Percentiles rank a stretch among this genome's conserved stretches.
Conservation (phyloP, 2,888 invertebrate genomes). For the Meliscaeva auricollis region DNA sequence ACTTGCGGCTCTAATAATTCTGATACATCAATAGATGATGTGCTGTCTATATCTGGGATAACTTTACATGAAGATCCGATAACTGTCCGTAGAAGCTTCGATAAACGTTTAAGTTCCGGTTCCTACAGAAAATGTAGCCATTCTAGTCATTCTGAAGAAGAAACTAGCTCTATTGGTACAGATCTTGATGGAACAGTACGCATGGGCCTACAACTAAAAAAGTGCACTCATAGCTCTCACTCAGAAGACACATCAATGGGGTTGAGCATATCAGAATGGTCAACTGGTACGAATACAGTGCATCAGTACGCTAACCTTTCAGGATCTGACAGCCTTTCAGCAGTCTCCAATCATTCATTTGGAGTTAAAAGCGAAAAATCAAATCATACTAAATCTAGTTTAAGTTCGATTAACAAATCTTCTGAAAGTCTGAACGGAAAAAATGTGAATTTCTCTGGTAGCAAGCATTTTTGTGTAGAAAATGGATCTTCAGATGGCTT, state of each 20-base stretch:
- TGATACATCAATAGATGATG: slow-evolving; percentile 87
- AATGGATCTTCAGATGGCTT: slow-evolving; percentile 83
- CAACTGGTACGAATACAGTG: slow-evolving; percentile 93
- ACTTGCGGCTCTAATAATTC: slow-evolving; percentile 87
- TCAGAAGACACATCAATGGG: slow-evolving; percentile 95
- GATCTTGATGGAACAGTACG: slow-evolving; percentile 93
- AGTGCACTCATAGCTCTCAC: slow-evolving; percentile 93
- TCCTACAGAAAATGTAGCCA: slow-evolving; percentile 88
- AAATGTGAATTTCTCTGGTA: slow-evolving; percentile 82
- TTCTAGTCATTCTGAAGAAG: slow-evolving; percentile 90
- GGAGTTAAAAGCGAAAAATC: slow-evolving; percentile 87
- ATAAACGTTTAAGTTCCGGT: slow-evolving; percentile 85
- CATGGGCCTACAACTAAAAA: slow-evolving; percentile 91
- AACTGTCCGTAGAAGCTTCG: slow-evolving; percentile 84
- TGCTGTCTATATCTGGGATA: slow-evolving; percentile 85
- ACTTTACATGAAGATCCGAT: slow-evolving; percentile 86
- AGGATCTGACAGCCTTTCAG: slow-evolving; percentile 87
- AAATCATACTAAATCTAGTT: slow-evolving; percentile 85
- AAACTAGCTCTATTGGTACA: slow-evolving; percentile 91
- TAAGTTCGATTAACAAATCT: slow-evolving; percentile 87
- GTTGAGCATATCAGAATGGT: slow-evolving; percentile 94
- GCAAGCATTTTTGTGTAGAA: slow-evolving; percentile 82
- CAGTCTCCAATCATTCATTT: slow-evolving; percentile 86
- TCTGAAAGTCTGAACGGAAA: slow-evolving; percentile 85
- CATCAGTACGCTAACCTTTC: slow-evolving; percentile 91